Base-by-base conservation (phyloP, 2,888 invertebrate species). In the Drymonia ruficornis region DNA sequence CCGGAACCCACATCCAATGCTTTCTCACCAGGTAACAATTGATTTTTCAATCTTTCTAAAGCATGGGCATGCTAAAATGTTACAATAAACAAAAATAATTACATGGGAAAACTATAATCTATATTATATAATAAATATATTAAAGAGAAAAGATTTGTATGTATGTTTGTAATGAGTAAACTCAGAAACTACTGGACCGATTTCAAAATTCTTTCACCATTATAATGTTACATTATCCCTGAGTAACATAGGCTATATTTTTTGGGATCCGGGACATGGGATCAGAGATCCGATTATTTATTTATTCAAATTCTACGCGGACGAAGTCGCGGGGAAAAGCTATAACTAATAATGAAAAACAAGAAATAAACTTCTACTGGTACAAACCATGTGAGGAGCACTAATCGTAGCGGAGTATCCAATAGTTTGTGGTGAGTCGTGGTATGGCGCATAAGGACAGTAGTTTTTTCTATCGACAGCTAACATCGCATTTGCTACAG, bases 381-480 rank as follows among this genome's bases (percentile, higher is more conserved):
- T 40, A 40, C 47, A 81, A 89, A 97, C 97, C 98, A 99, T 99
- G 83, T 99, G 98, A 12, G 99, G 99, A 36, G 99, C 99, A 88
- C 97, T 97, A 60, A 99, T 99, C 0, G 99, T 99, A 6, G 98
- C 99, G 28, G 97, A 96, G 83, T 95, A 98, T 47, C 99, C 99
- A 80, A 99, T 99, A 49, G 96, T 94, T 84, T 98, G 98, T 0
- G 99, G 99, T 11, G 97, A 95, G 89, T 99, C 99, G 84, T 96
- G 94, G 72, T 98, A 99, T 0, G 98, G 96, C 76, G 95, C 95
- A 61, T 94, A 89, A 18, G 95, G 94, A 34, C 95, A 95, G 84
- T 97, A 99, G 74, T 96, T 94, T 61, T 95, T 97, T 67, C 99
- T 93, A 83, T 99, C 98, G 7, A 98, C 96, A 34, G 94, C 90